Evolutionary conservation across 2,113 vertebrate genomes (phyloP).

Genomic region (Hipposideros armiger): DNA sequence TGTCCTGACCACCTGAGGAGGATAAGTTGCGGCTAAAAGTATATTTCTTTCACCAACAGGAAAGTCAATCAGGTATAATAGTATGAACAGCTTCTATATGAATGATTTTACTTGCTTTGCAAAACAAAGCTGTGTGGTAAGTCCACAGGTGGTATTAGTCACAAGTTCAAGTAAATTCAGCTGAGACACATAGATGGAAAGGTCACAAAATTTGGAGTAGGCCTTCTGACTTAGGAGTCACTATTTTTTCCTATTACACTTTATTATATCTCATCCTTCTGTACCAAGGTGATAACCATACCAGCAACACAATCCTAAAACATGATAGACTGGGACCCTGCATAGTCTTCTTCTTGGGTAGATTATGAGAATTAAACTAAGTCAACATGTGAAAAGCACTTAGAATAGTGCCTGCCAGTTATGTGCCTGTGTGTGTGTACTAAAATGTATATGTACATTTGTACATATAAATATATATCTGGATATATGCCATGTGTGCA

Average conservation of each 20-base stretch:
- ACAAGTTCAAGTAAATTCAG: slow-evolving; percentile 14
- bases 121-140: not conserved
- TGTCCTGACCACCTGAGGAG: not conserved
- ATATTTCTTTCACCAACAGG: not conserved
- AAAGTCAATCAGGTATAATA: not conserved
- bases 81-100: not conserved
- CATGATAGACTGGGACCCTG: not conserved
- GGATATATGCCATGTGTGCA: not conserved
- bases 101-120: slow-evolving; percentile 6
- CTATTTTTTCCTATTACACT: not conserved
- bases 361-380: not conserved
- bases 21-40: not conserved
- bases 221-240: not conserved
- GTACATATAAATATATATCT: not conserved
- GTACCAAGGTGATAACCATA: not conserved
- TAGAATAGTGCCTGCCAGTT: not conserved
- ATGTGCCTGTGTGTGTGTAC: not conserved
- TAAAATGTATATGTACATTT: not conserved
- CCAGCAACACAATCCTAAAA: not conserved
- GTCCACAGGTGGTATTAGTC: not conserved
- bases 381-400: not conserved
- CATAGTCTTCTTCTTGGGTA: not conserved
- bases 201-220: not conserved
- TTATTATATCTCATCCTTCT: not conserved
- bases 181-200: not conserved